These are phyloP conservation scores for Montipora cactus DNA, from an alignment of 64 coral and sea anemone species.

Conservation along the genomic window DNA sequence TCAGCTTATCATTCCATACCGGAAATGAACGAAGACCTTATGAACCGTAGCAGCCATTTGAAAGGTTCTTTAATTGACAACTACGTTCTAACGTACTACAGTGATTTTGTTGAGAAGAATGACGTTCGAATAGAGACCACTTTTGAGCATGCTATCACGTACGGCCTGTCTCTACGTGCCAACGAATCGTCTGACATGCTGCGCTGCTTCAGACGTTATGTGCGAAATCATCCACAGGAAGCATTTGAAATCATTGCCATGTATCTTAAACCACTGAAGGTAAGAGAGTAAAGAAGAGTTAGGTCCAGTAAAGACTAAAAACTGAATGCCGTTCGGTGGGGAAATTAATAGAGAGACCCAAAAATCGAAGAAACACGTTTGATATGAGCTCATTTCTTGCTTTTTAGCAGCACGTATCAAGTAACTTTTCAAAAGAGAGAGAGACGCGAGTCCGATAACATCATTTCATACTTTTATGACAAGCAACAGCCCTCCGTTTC, in stretches of 20 bases:
- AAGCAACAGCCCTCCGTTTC: too few species aligned
- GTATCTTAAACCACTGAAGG: constrained; percentile 84
- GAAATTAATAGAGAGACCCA: not conserved
- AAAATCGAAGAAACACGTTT: too few species aligned
- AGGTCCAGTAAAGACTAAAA: not conserved
- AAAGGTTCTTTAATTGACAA: constrained; percentile 96
- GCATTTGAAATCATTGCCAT: constrained; percentile 95
- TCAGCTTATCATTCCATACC: constrained; percentile 46
- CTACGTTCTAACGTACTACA: constrained; percentile 86
- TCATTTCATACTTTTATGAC: too few species aligned
- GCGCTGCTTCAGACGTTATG: constrained; percentile 76
- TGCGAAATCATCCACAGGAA: constrained; percentile 93
- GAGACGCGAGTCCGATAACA: too few species aligned
- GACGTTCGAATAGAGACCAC: constrained; percentile 88
- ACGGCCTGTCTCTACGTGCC: constrained; percentile 69
- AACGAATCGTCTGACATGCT: constrained; percentile 71
- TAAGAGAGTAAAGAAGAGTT: not conserved
- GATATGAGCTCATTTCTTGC: too few species aligned
- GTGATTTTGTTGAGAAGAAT: constrained; percentile 62
- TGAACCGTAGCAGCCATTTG: constrained; percentile 6
- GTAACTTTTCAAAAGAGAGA: too few species aligned
- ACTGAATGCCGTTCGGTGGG: not conserved
- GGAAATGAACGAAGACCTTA: constrained; percentile 65
- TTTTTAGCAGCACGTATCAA: too few species aligned
- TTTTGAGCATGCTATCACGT: constrained; percentile 90